Percentiles rank a stretch among this genome's conserved stretches.
Evolutionary conservation across 1,140 invertebrate species (phyloP).

Genomic region (Drosophila ercepeae): DNA sequence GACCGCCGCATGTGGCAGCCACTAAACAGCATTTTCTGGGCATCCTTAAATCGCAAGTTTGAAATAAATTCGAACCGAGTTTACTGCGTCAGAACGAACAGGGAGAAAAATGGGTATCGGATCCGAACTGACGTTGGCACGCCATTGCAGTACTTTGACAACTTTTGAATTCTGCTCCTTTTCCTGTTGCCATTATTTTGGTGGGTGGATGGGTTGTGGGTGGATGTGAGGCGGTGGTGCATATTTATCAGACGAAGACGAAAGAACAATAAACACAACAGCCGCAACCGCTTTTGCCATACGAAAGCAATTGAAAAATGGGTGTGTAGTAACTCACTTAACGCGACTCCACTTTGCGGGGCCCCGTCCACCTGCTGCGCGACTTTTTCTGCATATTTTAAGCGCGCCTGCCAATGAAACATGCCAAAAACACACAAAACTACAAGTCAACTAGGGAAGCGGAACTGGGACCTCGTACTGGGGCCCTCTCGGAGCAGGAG

Average conservation of each 20-base stretch:
- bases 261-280: slow-evolving; percentile 56
- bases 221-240: not conserved
- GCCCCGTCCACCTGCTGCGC: slow-evolving; percentile 62
- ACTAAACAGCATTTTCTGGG: slow-evolving; percentile 28
- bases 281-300: slow-evolving; percentile 29
- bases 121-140: slow-evolving; percentile 16
- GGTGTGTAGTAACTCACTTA: slow-evolving; percentile 40
- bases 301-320: slow-evolving; percentile 58
- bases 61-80: slow-evolving; percentile 51
- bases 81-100: slow-evolving; percentile 47
- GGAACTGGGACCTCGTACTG: not conserved
- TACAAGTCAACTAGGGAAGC: slow-evolving; percentile 38
- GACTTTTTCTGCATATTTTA: slow-evolving; percentile 66
- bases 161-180: slow-evolving; percentile 8
- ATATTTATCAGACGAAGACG: slow-evolving; percentile 50
- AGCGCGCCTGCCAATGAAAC: slow-evolving; percentile 72
- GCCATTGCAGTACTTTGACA: slow-evolving; percentile 45
- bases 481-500: too few species aligned
- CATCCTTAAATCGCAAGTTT: slow-evolving; percentile 3
- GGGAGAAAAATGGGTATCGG: slow-evolving; percentile 9
- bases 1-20: slow-evolving; percentile 33
- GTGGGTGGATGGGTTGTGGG: not conserved
- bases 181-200: slow-evolving; percentile 2
- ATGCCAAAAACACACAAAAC: slow-evolving; percentile 68
- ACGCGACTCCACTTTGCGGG: not conserved